Evolutionary conservation across 2,888 invertebrate genomes (phyloP), one percentile per base, ranked within the genome.

Genomic region (Pristionchus japonicus): DNA sequence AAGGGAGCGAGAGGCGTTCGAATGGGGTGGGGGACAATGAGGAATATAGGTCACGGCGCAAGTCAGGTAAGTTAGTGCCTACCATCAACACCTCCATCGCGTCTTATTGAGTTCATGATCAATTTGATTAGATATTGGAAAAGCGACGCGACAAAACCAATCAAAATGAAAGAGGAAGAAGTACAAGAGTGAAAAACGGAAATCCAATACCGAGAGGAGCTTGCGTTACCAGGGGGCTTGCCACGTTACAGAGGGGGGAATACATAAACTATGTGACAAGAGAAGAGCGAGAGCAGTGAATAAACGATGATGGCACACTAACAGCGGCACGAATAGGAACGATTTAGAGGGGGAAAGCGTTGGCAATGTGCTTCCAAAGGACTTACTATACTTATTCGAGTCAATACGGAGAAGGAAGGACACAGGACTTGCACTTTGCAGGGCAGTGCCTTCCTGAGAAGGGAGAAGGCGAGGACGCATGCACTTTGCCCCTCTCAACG

Each of bases 191-290:
- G 43, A 77, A 77, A 77, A 43, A 27, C 40, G 37, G 43, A 77
- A 47, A 47, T 77, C 37, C 13, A 77, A 77, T 77, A 77, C 43
- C 6, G 6, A 43, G 20, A 20, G 77, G 27, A 0, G 77, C 43
- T n/a, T 40, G 77, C 17, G 77, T 77, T 77, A 17, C 43, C 77
- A 77, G 77, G 77, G 17, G 20, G 47, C 52, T 52, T 77, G 77
- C 77, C 77, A 77, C 77, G 74, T 43, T 77, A 77, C 23, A 74
- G 40, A 23, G 74, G 27, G n/a, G 34, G n/a, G 77, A 77, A 77
- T 77, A 20, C 77, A 77, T 77, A 77, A 77, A 77, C 77, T 77
- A 77, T 77, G n/a, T 77, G 77, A 77, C 77, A 77, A 77, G 77
- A 47, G 77, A n/a, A 7, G n/a, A 43, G 70, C 70, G n/a, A 2